These are phyloP conservation scores for Tipula helvola DNA, from an alignment of 2,888 invertebrate species.

Conservation along the genomic window DNA sequence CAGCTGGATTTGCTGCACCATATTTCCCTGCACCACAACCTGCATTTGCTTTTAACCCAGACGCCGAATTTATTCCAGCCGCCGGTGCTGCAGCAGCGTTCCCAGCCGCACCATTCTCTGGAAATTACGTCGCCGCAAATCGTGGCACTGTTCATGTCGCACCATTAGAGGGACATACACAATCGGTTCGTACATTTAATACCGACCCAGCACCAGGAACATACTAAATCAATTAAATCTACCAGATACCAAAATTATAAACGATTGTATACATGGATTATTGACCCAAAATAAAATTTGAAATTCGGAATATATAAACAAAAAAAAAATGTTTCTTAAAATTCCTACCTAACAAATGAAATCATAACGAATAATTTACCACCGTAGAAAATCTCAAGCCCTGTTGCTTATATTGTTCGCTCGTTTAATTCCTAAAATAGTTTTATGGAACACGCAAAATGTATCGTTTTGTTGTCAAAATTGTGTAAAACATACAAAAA, in stretches of 20 bases:
- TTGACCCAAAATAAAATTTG: not conserved
- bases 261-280: not conserved
- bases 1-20: not conserved
- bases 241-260: not conserved
- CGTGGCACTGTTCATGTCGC: not conserved
- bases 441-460: not conserved
- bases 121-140: not conserved
- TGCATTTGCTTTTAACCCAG: not conserved
- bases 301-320: not conserved
- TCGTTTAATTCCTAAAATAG: not conserved
- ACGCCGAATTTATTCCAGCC: not conserved
- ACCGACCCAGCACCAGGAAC: not conserved
- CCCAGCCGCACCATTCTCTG: not conserved
- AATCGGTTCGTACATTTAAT: not conserved
- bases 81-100: not conserved
- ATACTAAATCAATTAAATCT: not conserved
- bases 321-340: not conserved
- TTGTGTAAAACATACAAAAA: not conserved
- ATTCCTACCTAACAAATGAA: not conserved
- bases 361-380: not conserved
- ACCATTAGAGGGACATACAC: not conserved
- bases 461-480: not conserved
- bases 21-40: not conserved
- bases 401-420: not conserved
- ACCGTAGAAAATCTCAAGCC: not conserved